Base-by-base conservation (phyloP, 2,113 vertebrate species). In the Actenoides lindsayi region DNA sequence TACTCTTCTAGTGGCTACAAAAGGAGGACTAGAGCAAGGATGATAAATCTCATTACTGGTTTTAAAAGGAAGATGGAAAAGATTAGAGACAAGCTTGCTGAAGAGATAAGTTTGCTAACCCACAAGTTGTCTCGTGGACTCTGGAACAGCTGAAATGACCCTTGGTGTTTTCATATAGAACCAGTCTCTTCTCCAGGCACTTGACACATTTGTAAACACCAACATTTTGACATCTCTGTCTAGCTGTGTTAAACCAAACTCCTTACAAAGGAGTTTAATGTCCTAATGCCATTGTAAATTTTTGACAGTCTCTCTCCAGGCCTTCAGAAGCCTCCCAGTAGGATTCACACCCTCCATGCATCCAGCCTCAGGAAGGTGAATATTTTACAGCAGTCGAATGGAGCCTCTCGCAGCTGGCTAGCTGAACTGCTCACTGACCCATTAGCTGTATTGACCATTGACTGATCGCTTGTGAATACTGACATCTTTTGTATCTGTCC, bases 111-210 rank as follows among this genome's bases (percentile, higher is more conserved):
- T n/a, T n/a, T 84, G 6, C 16, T 41, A 51, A 13, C 5, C 16
- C 35, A 54, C 12, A n/a, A 2, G 1, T 3, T 48, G 50, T 30
- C 35, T 50, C 31, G 54, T 31, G 19, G 27, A 4, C 8, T 64
- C 31, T 71, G 37, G 13, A 59, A 14, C 42, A 33, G 7, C 42
- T 50, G 18, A 70, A 76, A 65, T 24, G 28, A 5, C 12, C 28
- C 13, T 35, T 0, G 1, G 20, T 27, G 20, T 28, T 35, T 87
- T 48, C 1, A 1, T 13, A 11, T 48, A 23, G 25, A 60, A 17
- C 21, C 16, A 62, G 4, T 4, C 24, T 86, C 25, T 30, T 73
- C 16, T 69, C n/a, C 5, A n/a, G 30, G 20, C 30, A 33, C 12
- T 35, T 19, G 17, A 28, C 27, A 35, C 11, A 6, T 64, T 60